phyloP scores from a whole-genome alignment of 64 coral and sea anemone species.

The Hydrozoanthus tunicans region DNA sequence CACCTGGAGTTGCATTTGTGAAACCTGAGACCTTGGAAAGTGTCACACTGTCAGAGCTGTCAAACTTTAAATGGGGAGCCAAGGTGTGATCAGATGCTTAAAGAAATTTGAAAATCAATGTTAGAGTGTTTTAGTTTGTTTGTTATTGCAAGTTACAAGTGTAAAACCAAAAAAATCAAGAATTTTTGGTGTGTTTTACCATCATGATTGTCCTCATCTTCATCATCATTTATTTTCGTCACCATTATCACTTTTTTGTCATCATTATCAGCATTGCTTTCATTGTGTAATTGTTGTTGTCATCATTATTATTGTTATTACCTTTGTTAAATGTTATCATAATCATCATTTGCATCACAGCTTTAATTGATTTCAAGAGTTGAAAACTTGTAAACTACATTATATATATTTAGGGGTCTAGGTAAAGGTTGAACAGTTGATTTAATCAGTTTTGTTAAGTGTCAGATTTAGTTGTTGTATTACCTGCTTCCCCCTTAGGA shows the following conservation, averaged over 20 bases:
- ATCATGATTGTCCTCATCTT: too few relatives aligned
- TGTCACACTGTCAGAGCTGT: slow-evolving; percentile 90
- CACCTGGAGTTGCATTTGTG: slow-evolving; percentile 97
- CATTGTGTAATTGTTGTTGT: too few relatives aligned
- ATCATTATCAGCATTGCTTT: not conserved
- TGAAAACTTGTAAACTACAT: too few relatives aligned
- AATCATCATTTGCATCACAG: not conserved
- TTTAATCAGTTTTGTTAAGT: not conserved
- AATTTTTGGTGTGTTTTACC: too few relatives aligned
- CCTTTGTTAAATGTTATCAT: not conserved
- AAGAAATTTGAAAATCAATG: too few relatives aligned
- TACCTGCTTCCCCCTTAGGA: slow-evolving; percentile 44
- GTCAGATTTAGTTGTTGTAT: too few relatives aligned
- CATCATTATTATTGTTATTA: too few relatives aligned
- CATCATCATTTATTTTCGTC: too few relatives aligned
- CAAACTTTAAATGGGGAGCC: slow-evolving; percentile 88
- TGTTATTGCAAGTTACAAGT: too few relatives aligned
- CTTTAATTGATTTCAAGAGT: too few relatives aligned
- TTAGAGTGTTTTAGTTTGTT: too few relatives aligned
- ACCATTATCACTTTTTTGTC: not conserved
- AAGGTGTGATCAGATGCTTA: slow-evolving; percentile 56
- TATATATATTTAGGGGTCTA: not conserved
- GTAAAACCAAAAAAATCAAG: too few relatives aligned
- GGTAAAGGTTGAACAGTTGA: not conserved
- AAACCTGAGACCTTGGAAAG: slow-evolving; percentile 88